Evolutionary conservation across 2,888 invertebrate genomes (phyloP), one percentile per base, ranked within the genome.

Genomic region (Psylliodes chrysocephalus): DNA sequence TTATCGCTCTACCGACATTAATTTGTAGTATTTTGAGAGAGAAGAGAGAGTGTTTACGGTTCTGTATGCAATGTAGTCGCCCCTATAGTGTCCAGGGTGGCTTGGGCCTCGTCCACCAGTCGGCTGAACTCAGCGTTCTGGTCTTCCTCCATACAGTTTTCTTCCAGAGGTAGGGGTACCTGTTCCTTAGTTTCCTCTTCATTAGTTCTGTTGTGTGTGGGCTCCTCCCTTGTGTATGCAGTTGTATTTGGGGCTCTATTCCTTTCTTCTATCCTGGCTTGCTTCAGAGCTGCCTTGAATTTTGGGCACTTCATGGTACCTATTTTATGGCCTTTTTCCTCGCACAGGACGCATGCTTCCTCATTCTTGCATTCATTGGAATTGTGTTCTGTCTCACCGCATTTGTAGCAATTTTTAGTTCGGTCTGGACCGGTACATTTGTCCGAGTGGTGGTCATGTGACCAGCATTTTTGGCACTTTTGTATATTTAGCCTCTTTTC

Each of bases 391-490:
- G 10, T 10, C 8, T 14, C n/a, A 1, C 54, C 54, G 12, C 60
- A 64, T 18, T 8, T 54, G 17, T 25, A 54, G 12, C 64, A 64
- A 0, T 6, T 7, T 2, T 22, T 22, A 2, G 1, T 47, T n/a
- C 54, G 30, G 38, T 59, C 59, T 0, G 28, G 18, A n/a, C 59
- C 59, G 1, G 25, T 28, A 22, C 59, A 59, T 2, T 18, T 14
- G 2, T 10, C 10, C n/a, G 40, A 46, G n/a, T 15, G 18, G 18
- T 63, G 63, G 10, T 17, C 38, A n/a, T 44, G 53, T 1, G 19
- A 1, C 63, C 63, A 59, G 52, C 63, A 63, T 15, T 12, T 59
- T 1, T 3, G 10, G 22, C 63, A 63, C 47, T 19, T 57, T 4
- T 0, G 5, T 0, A 57, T 8, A 1, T 35, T 38, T 4, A 35